A percentile compares a stretch with the other conserved stretches of the same genome.
Conservation (phyloP, 1,140 invertebrate species). For the Heliconius melpomene region DNA sequence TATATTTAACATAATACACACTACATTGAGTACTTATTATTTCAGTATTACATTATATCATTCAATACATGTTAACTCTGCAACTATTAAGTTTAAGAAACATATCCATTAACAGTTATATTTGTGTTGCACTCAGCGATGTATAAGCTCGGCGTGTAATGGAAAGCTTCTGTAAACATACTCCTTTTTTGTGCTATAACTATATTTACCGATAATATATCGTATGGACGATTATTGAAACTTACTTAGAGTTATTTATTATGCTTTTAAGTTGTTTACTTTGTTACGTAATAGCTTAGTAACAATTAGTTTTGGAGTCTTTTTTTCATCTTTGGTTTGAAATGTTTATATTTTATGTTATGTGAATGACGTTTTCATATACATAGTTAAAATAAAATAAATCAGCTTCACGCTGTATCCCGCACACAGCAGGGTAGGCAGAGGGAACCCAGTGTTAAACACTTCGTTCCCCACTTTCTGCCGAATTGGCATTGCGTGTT, state of each 20-base stretch:
- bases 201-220: slow-evolving; percentile 24
- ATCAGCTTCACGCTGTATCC: no score
- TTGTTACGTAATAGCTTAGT: not conserved
- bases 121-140: slow-evolving; percentile 30
- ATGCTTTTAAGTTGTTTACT: slow-evolving; percentile 4
- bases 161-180: slow-evolving; percentile 26
- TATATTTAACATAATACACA: no score
- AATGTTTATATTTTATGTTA: no score
- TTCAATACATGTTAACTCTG: not conserved
- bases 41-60: no score
- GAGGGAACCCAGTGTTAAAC: no score
- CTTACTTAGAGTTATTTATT: slow-evolving; percentile 3
- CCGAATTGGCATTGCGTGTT: no score
- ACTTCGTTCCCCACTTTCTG: no score
- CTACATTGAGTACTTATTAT: no score
- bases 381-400: no score
- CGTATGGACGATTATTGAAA: slow-evolving; percentile 11
- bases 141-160: slow-evolving; percentile 22
- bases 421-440: no score
- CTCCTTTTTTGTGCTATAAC: slow-evolving; percentile 22
- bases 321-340: not conserved
- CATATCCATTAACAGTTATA: slow-evolving; percentile 23
- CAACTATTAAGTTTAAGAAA: slow-evolving; percentile 14
- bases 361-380: no score
- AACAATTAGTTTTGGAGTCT: not conserved